Evolutionary conservation across 1,140 invertebrate genomes (phyloP), one percentile per base, ranked within the genome.

Genomic region (Doryteuthis pealeii): DNA sequence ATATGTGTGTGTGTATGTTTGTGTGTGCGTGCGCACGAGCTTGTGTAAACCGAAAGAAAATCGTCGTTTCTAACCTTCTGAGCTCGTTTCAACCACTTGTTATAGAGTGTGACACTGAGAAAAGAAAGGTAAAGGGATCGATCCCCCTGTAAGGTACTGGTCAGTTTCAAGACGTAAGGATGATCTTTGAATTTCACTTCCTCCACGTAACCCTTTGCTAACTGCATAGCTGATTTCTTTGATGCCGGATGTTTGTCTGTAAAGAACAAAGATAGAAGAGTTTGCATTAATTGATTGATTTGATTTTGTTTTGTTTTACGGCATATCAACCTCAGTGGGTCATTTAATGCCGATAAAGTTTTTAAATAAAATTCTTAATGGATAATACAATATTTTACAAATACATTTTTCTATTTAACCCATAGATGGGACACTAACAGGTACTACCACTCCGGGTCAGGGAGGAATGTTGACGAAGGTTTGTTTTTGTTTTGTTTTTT

Each of bases 171-270:
- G 49, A 83, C 84, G 71, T 79, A 65, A 0, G 77, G 75, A 75
- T 87, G 84, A 77, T 82, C 83, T 81, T 88, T 87, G 54, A 85
- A 70, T 58, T 83, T 79, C 5, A 84, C 81, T 70, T 87, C 86
- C 70, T 88, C 87, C 22, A 88, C 85, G 26, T 79, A 78, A 22
- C 87, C 87, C 76, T 85, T 86, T 8, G 86, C 84, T 28, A 88
- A 70, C 76, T 88, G 85, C 5, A 87, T 78, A 12, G 83, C 74
- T 15, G 81, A 82, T 31, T 86, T 85, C 45, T 82, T 82, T 15
- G 80, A 76, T 26, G 73, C 81, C 71, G 86, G 86, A 31, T 80
- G 81, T 80, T 85, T 82, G 66, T 83, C 83, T 86, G 73, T 8
- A 65, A 82, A 77, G 31, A 74, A 72, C 31, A 49, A 62, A 28